Evolutionary conservation across 2,888 invertebrate species (phyloP).

Genomic region (Dolichomitus sp.): DNA sequence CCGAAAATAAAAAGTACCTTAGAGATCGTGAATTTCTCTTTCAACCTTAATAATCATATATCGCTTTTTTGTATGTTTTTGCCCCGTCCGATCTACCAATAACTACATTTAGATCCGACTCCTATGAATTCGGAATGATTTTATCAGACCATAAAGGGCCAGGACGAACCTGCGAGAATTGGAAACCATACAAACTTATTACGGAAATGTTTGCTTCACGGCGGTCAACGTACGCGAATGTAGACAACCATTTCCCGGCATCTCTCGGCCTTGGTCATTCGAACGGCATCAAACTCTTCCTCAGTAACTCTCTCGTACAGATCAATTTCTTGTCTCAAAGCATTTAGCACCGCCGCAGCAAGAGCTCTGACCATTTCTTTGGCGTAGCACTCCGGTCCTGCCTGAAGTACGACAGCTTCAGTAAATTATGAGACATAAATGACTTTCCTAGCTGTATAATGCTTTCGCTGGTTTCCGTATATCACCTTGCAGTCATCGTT

Average conservation of each 20-base stretch:
- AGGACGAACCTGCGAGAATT: neutral
- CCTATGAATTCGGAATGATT: neutral
- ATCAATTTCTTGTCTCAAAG: conserved; percentile 91
- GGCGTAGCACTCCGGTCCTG: conserved; percentile 90
- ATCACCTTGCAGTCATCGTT: conserved; percentile 88
- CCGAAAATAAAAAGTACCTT: too few relatives aligned
- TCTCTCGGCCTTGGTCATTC: conserved; percentile 90
- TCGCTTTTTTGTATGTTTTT: too few relatives aligned
- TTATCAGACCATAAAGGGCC: neutral
- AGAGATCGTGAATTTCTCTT: too few relatives aligned
- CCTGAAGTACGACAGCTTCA: conserved; percentile 84
- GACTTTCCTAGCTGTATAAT: neutral
- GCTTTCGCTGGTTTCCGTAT: neutral
- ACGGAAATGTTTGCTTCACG: neutral
- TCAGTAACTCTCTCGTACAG: conserved; percentile 92
- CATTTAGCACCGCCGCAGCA: conserved; percentile 90
- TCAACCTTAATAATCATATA: too few relatives aligned
- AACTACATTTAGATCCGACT: too few relatives aligned
- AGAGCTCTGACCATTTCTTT: conserved; percentile 90
- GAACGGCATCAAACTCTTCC: conserved; percentile 94
- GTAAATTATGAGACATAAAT: neutral
- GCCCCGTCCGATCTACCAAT: too few relatives aligned
- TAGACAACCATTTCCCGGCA: conserved; percentile 89
- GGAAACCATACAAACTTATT: neutral
- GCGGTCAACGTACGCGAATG: conserved; percentile 88